Evolutionary conservation across 2,113 vertebrate genomes (phyloP), one percentile per base, ranked within the genome.

Genomic region (Nerophis lumbriciformis): DNA sequence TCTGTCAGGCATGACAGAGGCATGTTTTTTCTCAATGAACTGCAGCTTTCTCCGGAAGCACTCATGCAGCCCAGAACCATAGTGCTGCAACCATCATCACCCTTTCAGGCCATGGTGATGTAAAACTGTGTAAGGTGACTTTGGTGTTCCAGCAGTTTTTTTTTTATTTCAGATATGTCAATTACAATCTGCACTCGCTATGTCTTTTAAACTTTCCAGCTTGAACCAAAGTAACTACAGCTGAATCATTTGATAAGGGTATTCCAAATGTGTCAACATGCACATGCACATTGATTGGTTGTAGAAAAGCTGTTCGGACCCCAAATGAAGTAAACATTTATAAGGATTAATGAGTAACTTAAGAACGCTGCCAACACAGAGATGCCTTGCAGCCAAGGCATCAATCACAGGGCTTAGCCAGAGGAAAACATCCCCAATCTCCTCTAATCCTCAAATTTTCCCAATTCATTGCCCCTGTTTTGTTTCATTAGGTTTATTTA

Each of bases 341-440:
- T 61, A 72, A 15, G 71, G 85, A 83, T 81, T 85, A 80, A 79
- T 80, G 77, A 77, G 73, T 70, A 80, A 85, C 72, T 74, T 28
- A 66, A 82, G 78, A 78, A 62, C 28, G 16, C 63, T 4, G 63
- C 74, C 83, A 75, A 78, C 72, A 71, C 56, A 35, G 57, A 68
- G 76, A 69, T 52, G 74, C 83, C 82, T 83, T 72, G 71, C 68
- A 85, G 62, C 55, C 63, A 44, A 79, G 78, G 78, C 76, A 81
- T 82, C 74, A 85, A 82, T 83, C 79, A 79, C 75, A 64, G 53
- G 68, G 74, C 81, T 86, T 80, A 84, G 71, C 54, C 15, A 48
- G 48, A 79, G 72, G 66, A 75, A 73, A 78, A 76, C 66, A 83
- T 73, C 64, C 68, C 66, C 78, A 65, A 68, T 60, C 47, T 60